Conservation (phyloP, 1,140 invertebrate species). For the Brachionus koreanus region DNA sequence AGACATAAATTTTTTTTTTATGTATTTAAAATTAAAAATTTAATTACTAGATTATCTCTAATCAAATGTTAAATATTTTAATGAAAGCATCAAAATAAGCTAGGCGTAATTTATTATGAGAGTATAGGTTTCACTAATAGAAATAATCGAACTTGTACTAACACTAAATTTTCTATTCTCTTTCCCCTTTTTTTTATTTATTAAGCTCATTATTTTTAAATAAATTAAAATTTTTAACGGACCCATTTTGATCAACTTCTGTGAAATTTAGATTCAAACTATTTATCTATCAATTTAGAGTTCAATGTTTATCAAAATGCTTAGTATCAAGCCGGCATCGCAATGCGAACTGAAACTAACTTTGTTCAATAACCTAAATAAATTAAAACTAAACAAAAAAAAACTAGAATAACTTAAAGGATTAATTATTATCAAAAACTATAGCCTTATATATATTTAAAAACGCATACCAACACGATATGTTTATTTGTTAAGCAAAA, state of each 20-base stretch:
- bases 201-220: background rate
- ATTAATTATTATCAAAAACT: constrained; percentile 31
- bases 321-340: background rate
- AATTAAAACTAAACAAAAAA: constrained; percentile 32
- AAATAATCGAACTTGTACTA: background rate
- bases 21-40: background rate
- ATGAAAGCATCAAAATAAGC: background rate
- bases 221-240: no score
- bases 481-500: background rate
- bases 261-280: background rate
- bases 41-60: background rate
- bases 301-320: constrained; percentile 3
- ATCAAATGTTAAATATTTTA: background rate
- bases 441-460: background rate
- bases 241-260: background rate
- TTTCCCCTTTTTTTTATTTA: no score
- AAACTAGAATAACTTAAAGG: constrained; percentile 24
- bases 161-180: background rate
- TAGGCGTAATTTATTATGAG: background rate
- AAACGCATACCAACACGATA: constrained; percentile 40
- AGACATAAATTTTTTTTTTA: background rate
- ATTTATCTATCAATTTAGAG: constrained; percentile 4
- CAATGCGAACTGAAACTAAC: constrained; percentile 7
- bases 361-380: constrained; percentile 41
- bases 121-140: background rate